Evolutionary conservation across 1,140 invertebrate genomes (phyloP).

Genomic region (Patella vulgata): DNA sequence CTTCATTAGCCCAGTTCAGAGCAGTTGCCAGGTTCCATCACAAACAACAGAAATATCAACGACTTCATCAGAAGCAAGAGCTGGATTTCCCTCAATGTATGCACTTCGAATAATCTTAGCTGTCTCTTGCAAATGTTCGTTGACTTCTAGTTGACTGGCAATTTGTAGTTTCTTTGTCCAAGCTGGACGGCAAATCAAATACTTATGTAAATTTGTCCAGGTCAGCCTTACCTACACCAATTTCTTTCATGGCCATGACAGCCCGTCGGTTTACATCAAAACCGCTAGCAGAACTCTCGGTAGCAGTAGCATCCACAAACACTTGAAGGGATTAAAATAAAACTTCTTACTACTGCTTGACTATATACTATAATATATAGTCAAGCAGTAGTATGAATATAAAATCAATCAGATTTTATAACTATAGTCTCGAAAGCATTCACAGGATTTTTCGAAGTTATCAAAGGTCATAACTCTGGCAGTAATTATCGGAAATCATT

Average conservation of each 20-base stretch:
- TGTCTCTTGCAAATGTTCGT: neutral
- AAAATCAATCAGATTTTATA: too few species aligned
- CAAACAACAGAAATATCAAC: conserved; percentile 4
- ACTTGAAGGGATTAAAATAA: too few species aligned
- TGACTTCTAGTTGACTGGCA: neutral
- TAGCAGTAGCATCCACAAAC: too few species aligned
- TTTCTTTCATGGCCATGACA: neutral
- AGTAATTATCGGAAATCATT: too few species aligned
- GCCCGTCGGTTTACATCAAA: neutral
- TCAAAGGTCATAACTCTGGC: too few species aligned
- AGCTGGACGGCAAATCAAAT: neutral
- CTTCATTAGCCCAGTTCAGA: too few species aligned
- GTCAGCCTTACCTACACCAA: neutral
- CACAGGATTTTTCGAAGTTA: too few species aligned
- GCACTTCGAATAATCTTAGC: conserved; percentile 1
- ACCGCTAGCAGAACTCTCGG: too few species aligned
- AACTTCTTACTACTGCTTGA: too few species aligned
- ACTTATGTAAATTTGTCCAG: neutral
- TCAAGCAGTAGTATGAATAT: too few species aligned
- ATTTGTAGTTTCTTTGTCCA: neutral
- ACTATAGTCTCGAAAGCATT: too few species aligned
- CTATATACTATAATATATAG: too few species aligned
- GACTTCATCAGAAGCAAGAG: neutral
- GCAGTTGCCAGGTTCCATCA: conserved; percentile 3
- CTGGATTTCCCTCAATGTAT: neutral